Evolutionary conservation across 2,888 invertebrate species (phyloP), one percentile per base, ranked within the genome.

Genomic region (Lobophora halterata): DNA sequence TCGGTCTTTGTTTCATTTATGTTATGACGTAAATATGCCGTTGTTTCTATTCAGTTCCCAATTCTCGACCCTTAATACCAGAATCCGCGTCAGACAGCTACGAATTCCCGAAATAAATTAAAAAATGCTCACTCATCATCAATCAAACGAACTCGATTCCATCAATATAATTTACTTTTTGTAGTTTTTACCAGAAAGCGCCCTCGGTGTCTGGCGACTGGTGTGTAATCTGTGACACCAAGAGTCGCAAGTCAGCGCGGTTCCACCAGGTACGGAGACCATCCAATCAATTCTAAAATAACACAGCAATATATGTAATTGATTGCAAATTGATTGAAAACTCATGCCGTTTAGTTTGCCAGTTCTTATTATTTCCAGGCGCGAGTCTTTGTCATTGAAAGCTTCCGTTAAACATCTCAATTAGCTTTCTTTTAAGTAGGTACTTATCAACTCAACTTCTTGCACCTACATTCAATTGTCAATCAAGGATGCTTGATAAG

Each of bases 131-230:
- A 78, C 78, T 86, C 86, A 87, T 78, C 87, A 86, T 87, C 86
- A 86, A 86, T 87, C 87, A 87, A 86, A 77, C 76, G 57, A 68
- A 69, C 68, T 85, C 86, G 86, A 87, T 79, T 85, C 85, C 86
- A 81, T 86, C 86, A 77, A 85, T 86, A 85, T 87, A 86, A 85
- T 86, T 83, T 87, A 82, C 77, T 86, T 87, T 86, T 86, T 83
- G 80, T 85, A 80, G 79, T 82, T 86, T 83, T 85, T 79, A 83
- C 78, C 75, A 69, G 70, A 83, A 86, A 82, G 77, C 80, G 67
- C 79, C 79, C 71, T 75, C 71, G 71, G 75, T 85, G 83, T 83
- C 83, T n/a, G n/a, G n/a, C n/a, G n/a, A n/a, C n/a, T n/a, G n/a
- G n/a, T n/a, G n/a, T n/a, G n/a, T n/a, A n/a, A n/a, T n/a, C n/a